Evolutionary conservation across 2,797 vertebrate genomes (phyloP), one percentile per base, ranked within the genome.

Genomic region (Yasuhikotakia modesta): DNA sequence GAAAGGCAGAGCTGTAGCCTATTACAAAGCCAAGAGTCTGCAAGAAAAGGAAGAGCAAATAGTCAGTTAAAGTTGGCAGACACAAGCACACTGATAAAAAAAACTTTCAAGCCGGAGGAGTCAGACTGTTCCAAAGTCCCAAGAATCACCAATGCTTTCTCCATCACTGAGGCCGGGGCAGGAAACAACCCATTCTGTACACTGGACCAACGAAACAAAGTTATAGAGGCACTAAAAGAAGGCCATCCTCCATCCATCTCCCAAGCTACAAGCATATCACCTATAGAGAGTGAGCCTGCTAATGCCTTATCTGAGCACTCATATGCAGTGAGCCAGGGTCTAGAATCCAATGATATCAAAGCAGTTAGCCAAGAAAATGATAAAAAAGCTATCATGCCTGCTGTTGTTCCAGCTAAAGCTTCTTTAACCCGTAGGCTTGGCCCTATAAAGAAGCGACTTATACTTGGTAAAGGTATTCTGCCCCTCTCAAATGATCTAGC

Each of bases 81-180:
- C 45, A 81, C 81, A 39, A 86, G 84, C 70, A 87, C 83, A 76
- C 80, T 91, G 55, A 97, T 97, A 89, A 95, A 94, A 46, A 96
- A 97, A 87, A 89, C 87, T 73, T 89, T 92, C 61, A 92, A 92
- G 69, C 91, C 88, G 0, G 96, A 96, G 82, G 96, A 98, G 17
- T 87, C 92, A 0, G 95, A 95, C 45, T 85, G 91, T 84, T 86
- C 93, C 52, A 96, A 90, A 50, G 98, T 97, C 72, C 98, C 98
- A 55, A 91, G 98, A 84, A 99, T 99, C 87, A 99, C 97, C 75
- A 99, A 99, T 76, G 98, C 98, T 3, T 99, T 99, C 87, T 99
- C 98, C 46, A 99, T 99, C 89, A 96, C 93, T 79, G 96, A 99
- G 86, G 95, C 92, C 0, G 95, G 96, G 86, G 93, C 91, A 71